These are phyloP conservation scores for Hippoglossus hippoglossus DNA, from an alignment of 2,797 vertebrate genomes.

Conservation along the genomic window DNA sequence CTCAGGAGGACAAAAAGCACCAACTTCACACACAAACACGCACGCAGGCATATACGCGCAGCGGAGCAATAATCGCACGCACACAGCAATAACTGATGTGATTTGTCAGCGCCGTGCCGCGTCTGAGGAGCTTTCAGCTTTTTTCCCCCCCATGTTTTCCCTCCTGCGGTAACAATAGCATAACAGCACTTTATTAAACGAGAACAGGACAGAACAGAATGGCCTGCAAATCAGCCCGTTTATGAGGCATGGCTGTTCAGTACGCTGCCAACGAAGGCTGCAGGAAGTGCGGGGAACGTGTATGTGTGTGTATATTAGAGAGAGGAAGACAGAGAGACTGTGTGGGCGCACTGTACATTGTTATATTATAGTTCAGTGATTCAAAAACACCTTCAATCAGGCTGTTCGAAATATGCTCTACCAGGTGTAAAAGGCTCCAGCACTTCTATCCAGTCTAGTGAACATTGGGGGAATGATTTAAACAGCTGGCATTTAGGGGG, in stretches of 20 bases:
- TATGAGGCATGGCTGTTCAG: constrained; percentile 68
- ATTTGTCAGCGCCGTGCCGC: constrained; percentile 72
- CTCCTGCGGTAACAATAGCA: constrained; percentile 76
- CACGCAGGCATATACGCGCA: constrained; percentile 28
- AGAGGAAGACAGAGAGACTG: constrained; percentile 9
- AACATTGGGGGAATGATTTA: constrained; percentile 61
- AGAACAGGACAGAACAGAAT: constrained; percentile 71
- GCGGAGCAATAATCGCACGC: constrained; percentile 61
- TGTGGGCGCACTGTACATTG: constrained; percentile 10
- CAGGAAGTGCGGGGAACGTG: constrained; percentile 17
- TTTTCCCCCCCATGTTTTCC: constrained; percentile 73
- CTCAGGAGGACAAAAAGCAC: constrained; percentile 70
- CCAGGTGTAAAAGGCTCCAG: constrained; percentile 21
- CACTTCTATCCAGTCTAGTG: constrained; percentile 29
- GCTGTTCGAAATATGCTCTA: constrained; percentile 15
- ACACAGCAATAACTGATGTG: constrained; percentile 72
- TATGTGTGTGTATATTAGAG: constrained; percentile 6
- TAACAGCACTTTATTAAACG: constrained; percentile 78
- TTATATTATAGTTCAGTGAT: constrained; percentile 42
- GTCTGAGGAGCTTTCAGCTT: constrained; percentile 72
- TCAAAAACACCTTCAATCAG: constrained; percentile 14
- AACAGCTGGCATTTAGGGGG: constrained; percentile 57
- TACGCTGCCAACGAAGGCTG: constrained; percentile 52
- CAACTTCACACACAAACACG: constrained; percentile 50
- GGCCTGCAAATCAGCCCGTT: constrained; percentile 77